phyloP scores from a whole-genome alignment of 1,140 invertebrate species.

The Battus philenor region DNA sequence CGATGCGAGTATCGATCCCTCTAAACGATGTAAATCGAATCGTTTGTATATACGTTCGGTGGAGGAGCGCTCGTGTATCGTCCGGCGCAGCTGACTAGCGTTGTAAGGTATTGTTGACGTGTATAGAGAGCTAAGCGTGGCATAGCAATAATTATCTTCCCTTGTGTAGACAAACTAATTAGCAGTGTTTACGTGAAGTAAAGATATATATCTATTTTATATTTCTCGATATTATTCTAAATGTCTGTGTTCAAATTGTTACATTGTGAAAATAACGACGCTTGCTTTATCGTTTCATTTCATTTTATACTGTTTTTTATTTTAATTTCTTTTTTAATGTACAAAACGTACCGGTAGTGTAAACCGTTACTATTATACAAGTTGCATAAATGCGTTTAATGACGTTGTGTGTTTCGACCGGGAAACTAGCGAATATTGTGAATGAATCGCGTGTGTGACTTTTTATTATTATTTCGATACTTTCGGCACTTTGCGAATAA shows the following conservation, averaged over 20 bases:
- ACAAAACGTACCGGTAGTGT: too few relatives aligned
- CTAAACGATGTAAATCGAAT: constrained; percentile 8
- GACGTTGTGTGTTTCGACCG: not conserved
- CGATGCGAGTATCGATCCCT: constrained; percentile 19
- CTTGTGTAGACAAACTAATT: constrained; percentile 1
- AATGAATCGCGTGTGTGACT: constrained; percentile 2
- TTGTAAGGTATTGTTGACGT: constrained; percentile 20
- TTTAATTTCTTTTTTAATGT: constrained; percentile 1
- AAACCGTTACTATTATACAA: too few relatives aligned
- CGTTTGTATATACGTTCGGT: not conserved
- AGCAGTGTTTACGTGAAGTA: not conserved
- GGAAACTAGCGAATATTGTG: constrained; percentile 4
- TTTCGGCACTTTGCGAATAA: constrained; percentile 10
- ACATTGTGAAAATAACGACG: too few relatives aligned
- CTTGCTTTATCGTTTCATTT: too few relatives aligned
- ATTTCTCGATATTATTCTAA: constrained; percentile 1
- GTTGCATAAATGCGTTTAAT: not conserved
- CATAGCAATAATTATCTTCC: constrained; percentile 8
- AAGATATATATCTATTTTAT: constrained; percentile 4
- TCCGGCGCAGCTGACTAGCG: constrained; percentile 19
- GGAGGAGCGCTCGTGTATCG: constrained; percentile 23
- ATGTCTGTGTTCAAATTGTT: too few relatives aligned
- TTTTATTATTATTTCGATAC: constrained; percentile 1
- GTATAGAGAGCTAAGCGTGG: constrained; percentile 12
- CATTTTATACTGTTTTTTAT: too few relatives aligned